Percentiles rank a stretch among this genome's conserved stretches.
These are phyloP conservation scores for Batillaria attramentaria DNA, from an alignment of 1,140 invertebrate species.

Conservation along the genomic window DNA sequence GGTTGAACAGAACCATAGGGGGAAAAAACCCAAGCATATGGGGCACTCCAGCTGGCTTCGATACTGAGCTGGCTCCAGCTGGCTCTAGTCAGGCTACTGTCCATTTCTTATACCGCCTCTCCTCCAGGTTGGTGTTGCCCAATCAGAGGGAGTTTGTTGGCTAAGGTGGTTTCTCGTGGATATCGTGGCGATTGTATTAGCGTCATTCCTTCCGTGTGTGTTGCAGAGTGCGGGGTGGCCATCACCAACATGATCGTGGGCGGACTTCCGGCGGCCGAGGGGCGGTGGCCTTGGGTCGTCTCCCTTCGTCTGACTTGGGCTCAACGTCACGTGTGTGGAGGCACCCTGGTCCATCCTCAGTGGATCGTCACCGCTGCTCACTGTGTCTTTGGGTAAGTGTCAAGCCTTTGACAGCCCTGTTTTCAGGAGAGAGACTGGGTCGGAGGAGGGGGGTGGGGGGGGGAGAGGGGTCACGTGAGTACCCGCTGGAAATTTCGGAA, in stretches of 20 bases:
- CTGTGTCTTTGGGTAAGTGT: constrained; percentile 75
- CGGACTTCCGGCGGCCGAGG: constrained; percentile 47
- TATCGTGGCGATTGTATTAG: background rate
- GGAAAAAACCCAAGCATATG: no score
- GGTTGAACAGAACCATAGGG: no score
- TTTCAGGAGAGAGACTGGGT: no score
- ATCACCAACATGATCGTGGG: constrained; percentile 54
- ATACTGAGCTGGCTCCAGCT: no score
- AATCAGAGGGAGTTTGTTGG: no score
- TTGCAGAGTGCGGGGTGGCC: constrained; percentile 50
- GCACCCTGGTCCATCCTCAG: constrained; percentile 66
- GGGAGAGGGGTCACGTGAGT: no score
- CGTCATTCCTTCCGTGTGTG: background rate
- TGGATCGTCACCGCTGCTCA: constrained; percentile 73
- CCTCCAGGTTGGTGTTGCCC: background rate
- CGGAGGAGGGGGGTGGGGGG: no score
- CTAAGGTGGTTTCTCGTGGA: background rate
- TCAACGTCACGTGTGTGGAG: constrained; percentile 68
- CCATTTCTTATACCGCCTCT: background rate
- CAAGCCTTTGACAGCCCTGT: no score
- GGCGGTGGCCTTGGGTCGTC: constrained; percentile 62
- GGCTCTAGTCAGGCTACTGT: constrained; percentile 3
- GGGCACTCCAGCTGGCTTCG: no score
- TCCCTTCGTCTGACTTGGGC: constrained; percentile 51
- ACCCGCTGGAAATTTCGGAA: no score